Percentiles rank a stretch among this genome's conserved stretches.
Evolutionary conservation across 2,797 vertebrate species (phyloP).

Genomic region (Enteromius unitaeniatus): DNA sequence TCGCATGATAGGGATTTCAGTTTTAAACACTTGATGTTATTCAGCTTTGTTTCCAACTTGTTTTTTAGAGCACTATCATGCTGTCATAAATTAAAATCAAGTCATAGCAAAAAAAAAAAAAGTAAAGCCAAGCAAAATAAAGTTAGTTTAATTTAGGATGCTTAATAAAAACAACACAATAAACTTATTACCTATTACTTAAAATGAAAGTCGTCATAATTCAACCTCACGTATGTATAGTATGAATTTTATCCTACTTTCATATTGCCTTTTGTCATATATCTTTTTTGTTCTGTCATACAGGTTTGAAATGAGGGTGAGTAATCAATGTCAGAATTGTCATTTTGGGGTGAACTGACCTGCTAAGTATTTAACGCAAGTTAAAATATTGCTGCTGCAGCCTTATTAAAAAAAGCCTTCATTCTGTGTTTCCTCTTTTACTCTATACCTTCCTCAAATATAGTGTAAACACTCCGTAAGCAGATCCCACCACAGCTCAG

Average conservation of each 20-base stretch:
- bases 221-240: not conserved
- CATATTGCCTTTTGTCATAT: not conserved
- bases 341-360: not conserved
- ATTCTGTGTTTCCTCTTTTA: not conserved
- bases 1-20: conserved; percentile 27
- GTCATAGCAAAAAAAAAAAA: not conserved
- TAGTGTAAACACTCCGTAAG: conserved; percentile 63
- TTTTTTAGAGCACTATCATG: not conserved
- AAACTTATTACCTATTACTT: not conserved
- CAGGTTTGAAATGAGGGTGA: not conserved
- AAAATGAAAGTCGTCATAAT: not conserved
- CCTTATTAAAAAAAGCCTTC: not conserved
- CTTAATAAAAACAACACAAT: not conserved
- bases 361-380: not conserved
- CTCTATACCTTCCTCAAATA: conserved; percentile 25
- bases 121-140: not conserved
- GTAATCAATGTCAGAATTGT: not conserved
- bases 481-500: conserved; percentile 70
- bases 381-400: conserved; percentile 6
- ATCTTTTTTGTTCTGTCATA: not conserved
- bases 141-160: not conserved
- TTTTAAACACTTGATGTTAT: conserved; percentile 27
- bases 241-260: not conserved
- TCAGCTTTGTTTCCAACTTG: conserved; percentile 1
- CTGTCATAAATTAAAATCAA: conserved; percentile 7